Conservation (phyloP, 2,113 vertebrate genomes). For the Cebidichthys violaceus region DNA sequence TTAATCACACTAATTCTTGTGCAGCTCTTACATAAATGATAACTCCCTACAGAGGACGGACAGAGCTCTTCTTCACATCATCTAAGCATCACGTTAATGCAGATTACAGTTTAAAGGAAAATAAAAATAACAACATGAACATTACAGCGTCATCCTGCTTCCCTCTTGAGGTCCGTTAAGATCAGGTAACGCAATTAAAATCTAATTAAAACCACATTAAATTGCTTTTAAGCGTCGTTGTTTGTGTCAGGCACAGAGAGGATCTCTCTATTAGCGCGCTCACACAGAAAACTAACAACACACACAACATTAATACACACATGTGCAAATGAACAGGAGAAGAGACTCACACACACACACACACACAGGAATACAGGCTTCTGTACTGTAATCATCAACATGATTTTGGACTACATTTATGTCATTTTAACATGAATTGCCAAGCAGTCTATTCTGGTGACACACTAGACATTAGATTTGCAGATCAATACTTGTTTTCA, state of each 20-base stretch:
- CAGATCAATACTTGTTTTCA: background rate
- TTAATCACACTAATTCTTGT: conserved; percentile 1
- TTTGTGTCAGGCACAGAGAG: conserved; percentile 47
- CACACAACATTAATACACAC: conserved; percentile 4
- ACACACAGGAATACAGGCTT: background rate
- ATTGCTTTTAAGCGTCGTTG: conserved; percentile 54
- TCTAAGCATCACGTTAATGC: conserved; percentile 35
- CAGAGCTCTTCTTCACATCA: background rate
- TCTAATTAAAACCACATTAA: conserved; percentile 74
- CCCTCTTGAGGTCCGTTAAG: conserved; percentile 60
- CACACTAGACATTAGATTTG: background rate
- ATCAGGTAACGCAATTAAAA: conserved; percentile 79
- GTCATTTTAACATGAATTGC: background rate
- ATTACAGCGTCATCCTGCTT: conserved; percentile 15
- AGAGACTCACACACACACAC: background rate
- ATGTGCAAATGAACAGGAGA: background rate
- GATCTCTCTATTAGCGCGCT: conserved; percentile 60
- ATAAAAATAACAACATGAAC: conserved; percentile 9
- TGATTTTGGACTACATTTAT: background rate
- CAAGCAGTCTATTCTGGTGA: background rate
- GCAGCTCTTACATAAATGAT: background rate
- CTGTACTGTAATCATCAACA: background rate
- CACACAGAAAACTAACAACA: conserved; percentile 9
- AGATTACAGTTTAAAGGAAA: conserved; percentile 40
- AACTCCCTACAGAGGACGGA: conserved; percentile 10